Evolutionary conservation across 2,113 vertebrate species (phyloP).

Genomic region (Pteropus alecto): DNA sequence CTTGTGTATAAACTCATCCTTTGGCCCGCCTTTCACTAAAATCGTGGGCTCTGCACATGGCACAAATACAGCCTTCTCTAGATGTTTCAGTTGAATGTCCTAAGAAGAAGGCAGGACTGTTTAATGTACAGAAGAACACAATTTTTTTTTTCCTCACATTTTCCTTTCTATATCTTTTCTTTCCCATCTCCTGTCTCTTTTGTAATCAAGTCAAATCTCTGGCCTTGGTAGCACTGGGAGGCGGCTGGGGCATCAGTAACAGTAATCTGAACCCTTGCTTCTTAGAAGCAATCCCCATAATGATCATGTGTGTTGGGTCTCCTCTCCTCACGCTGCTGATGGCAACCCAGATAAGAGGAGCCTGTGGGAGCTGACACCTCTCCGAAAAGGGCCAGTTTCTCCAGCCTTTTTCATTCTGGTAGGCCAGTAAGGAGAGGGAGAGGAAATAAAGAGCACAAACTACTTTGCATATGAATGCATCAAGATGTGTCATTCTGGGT

Average conservation of each 20-base stretch:
- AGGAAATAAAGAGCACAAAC: background rate
- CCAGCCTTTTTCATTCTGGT: conserved; percentile 24
- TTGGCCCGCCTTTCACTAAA: background rate
- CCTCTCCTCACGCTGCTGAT: background rate
- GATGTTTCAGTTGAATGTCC: background rate
- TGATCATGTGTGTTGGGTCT: background rate
- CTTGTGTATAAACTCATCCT: background rate
- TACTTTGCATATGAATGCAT: conserved; percentile 43
- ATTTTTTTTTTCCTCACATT: background rate
- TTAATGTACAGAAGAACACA: background rate
- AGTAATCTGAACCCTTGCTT: background rate
- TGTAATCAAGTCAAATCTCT: background rate
- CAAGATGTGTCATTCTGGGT: conserved; percentile 25
- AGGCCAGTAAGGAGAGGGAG: background rate
- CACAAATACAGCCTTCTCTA: background rate
- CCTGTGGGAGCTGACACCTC: background rate
- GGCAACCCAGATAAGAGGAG: conserved; percentile 16
- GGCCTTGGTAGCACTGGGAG: background rate
- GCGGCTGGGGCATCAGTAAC: background rate
- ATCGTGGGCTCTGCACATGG: too few relatives aligned
- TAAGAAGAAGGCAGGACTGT: background rate
- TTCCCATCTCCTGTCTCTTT: background rate
- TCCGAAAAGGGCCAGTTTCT: background rate
- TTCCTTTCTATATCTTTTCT: background rate
- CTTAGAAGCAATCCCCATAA: background rate